Evolutionary conservation across 2,113 vertebrate genomes (phyloP).

Genomic region (Irena cyanogastra): DNA sequence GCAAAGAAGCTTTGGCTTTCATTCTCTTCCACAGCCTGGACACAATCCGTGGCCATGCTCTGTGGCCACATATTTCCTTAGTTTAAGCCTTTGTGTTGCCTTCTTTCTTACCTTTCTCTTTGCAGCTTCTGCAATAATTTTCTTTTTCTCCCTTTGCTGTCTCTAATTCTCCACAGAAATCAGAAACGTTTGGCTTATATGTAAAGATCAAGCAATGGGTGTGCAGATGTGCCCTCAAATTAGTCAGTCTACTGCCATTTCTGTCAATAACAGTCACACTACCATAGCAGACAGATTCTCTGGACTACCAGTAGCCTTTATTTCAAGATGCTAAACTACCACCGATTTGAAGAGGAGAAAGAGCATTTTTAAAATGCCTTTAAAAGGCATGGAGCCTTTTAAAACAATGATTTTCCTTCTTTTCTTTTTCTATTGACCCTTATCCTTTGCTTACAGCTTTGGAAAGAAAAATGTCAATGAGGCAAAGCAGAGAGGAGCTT

Average conservation of each 20-base stretch:
- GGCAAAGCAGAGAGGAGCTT: slow-evolving; percentile 96
- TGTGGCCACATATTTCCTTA: not conserved
- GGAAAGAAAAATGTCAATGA: slow-evolving; percentile 96
- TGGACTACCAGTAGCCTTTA: not conserved
- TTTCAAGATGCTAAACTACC: not conserved
- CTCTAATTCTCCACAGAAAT: not conserved
- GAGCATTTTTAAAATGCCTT: not conserved
- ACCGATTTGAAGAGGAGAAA: not conserved
- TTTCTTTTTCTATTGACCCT: not conserved
- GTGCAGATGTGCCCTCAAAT: not conserved
- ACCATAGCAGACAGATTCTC: not conserved
- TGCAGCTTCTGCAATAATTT: not conserved
- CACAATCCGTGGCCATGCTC: rapidly evolving
- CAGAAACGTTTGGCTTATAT: not conserved
- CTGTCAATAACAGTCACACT: not conserved
- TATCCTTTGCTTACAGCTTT: slow-evolving; percentile 79
- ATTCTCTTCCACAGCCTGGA: not conserved
- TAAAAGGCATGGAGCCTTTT: not conserved
- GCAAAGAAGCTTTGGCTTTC: not conserved
- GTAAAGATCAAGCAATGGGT: not conserved
- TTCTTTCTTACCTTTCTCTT: not conserved
- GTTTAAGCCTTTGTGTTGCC: not conserved
- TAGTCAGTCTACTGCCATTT: not conserved
- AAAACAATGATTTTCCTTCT: not conserved
- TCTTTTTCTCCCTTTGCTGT: not conserved